Percentiles rank a stretch among this genome's conserved stretches.
phyloP scores from a whole-genome alignment of 2,113 vertebrate genomes.

The Chunga burmeisteri region DNA sequence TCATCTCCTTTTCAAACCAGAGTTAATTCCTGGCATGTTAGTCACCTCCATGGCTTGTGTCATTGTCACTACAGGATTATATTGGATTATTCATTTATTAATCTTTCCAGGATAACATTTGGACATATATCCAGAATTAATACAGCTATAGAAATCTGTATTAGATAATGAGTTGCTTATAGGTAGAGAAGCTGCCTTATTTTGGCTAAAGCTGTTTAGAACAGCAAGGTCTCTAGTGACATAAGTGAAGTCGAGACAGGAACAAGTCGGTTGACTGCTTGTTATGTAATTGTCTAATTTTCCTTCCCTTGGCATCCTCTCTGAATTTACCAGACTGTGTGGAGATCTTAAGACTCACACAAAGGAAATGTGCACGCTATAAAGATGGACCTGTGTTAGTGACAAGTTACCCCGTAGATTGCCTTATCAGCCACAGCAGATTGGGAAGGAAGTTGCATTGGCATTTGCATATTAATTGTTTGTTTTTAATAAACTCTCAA shows the following conservation, averaged over 20 bases:
- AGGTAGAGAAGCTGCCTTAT: background rate
- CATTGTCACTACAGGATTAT: background rate
- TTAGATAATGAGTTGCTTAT: background rate
- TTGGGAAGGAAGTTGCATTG: background rate
- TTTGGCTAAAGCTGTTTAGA: background rate
- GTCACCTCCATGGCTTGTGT: background rate
- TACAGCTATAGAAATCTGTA: background rate
- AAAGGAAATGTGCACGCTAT: background rate
- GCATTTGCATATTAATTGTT: background rate
- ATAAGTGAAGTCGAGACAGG: background rate
- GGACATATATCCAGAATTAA: background rate
- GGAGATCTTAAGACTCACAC: background rate
- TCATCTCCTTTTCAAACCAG: background rate
- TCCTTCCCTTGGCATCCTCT: background rate
- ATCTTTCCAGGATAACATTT: background rate
- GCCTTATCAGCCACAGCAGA: background rate
- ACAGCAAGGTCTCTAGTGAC: background rate
- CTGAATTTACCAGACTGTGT: background rate
- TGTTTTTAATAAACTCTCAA: background rate
- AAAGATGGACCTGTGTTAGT: background rate
- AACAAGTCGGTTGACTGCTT: background rate
- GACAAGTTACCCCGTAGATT: background rate
- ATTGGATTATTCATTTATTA: background rate
- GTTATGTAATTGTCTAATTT: background rate
- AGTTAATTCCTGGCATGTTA: slow-evolving; percentile 1